Percentiles rank a stretch among this genome's conserved stretches.
Evolutionary conservation across 2,113 vertebrate genomes (phyloP).

Genomic region (Bufo bufo): DNA sequence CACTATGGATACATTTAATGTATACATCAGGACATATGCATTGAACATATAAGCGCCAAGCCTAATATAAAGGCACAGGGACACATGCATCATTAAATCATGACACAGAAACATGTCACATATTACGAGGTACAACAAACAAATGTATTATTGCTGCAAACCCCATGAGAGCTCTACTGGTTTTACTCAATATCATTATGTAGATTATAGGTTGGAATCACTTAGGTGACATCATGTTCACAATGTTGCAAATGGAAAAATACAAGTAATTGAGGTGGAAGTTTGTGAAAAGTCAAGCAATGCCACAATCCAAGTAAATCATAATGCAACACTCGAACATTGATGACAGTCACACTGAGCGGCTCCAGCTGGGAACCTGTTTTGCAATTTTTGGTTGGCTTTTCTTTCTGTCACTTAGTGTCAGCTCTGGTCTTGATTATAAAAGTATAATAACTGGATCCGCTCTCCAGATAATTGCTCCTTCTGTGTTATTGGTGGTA

Average conservation of each 20-base stretch:
- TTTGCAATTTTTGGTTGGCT: conserved; percentile 11
- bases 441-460: conserved; percentile 44
- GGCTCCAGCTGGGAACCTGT: conserved; percentile 17
- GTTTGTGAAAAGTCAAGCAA: conserved; percentile 46
- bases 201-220: conserved; percentile 43
- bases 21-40: too few species aligned
- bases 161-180: not conserved
- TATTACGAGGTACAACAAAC: not conserved
- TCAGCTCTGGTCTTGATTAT: conserved; percentile 45
- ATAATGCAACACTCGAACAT: conserved; percentile 31
- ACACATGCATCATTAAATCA: not conserved
- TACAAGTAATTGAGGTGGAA: conserved; percentile 40
- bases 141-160: not conserved
- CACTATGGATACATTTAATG: too few species aligned
- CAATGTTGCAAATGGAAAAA: conserved; percentile 36
- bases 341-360: conserved; percentile 35
- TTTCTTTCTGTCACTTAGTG: conserved; percentile 30
- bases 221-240: conserved; percentile 13
- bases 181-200: conserved; percentile 45
- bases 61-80: not conserved
- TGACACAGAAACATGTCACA: not conserved
- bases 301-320: conserved; percentile 32
- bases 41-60: too few species aligned
- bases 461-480: conserved; percentile 43
- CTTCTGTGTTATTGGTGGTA: conserved; percentile 16